phyloP scores from a whole-genome alignment of 2,797 vertebrate species.

The Petrocephalus sullivani region DNA sequence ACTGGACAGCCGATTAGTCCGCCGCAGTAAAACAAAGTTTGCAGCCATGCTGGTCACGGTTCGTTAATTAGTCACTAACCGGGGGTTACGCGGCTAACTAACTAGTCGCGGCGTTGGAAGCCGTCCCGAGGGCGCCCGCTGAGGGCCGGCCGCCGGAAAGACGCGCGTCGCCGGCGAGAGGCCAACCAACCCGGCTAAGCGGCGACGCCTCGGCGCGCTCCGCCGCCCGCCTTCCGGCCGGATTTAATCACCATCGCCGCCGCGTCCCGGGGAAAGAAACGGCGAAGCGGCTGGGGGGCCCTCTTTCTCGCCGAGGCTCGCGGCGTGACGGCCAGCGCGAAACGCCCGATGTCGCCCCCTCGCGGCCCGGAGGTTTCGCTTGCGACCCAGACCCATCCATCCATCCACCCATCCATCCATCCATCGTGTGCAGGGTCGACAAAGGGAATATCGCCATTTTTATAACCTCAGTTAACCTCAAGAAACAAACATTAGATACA shows the following conservation, averaged over 20 bases:
- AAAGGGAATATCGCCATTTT: neutral
- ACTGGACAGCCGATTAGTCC: neutral
- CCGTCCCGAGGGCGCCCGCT: neutral
- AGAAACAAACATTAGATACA: neutral
- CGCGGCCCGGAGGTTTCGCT: neutral
- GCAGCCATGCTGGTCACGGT: neutral
- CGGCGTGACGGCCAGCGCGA: neutral
- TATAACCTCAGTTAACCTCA: neutral
- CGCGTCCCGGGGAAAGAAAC: neutral
- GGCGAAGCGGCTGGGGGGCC: neutral
- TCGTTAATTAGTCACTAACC: neutral
- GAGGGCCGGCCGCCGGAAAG: neutral
- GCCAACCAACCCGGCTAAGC: constrained; percentile 3
- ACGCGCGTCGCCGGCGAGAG: neutral
- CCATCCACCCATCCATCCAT: neutral
- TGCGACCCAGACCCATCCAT: neutral
- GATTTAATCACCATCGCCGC: neutral
- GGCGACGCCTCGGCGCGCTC: neutral
- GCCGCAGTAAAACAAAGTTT: neutral
- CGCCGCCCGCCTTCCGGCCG: neutral
- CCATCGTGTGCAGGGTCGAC: neutral
- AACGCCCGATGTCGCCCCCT: neutral
- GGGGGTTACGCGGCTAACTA: neutral
- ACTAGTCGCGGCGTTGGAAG: neutral
- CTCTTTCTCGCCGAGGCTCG: neutral